These are phyloP conservation scores for Meiosimyza platycephala DNA, from an alignment of 2,888 invertebrate genomes.

Conservation along the genomic window DNA sequence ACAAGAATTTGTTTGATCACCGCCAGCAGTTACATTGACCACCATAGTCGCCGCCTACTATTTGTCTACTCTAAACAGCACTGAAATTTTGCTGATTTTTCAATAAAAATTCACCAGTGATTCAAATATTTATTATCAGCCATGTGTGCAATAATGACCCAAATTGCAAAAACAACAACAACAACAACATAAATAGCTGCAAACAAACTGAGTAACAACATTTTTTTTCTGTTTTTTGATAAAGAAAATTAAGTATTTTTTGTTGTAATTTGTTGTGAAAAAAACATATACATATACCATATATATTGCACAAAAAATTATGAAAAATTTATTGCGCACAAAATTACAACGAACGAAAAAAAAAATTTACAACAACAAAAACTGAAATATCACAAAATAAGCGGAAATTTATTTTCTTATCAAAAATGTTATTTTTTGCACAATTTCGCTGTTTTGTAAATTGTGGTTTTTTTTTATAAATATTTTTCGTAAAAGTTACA, in stretches of 20 bases:
- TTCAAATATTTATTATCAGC: conserved; percentile 18
- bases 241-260: conserved; percentile 38
- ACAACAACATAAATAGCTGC: background rate
- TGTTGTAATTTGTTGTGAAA: conserved; percentile 28
- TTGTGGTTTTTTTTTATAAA: background rate
- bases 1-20: too few relatives aligned
- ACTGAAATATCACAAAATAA: conserved; percentile 40
- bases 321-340: conserved; percentile 38
- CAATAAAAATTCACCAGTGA: background rate
- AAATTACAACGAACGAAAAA: conserved; percentile 37
- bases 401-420: conserved; percentile 41
- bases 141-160: conserved; percentile 48
- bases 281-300: conserved; percentile 32
- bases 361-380: conserved; percentile 38
- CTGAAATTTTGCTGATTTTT: background rate
- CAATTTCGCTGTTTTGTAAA: background rate
- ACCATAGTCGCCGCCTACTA: background rate
- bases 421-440: conserved; percentile 21
- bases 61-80: conserved; percentile 19
- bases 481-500: background rate
- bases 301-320: conserved; percentile 36
- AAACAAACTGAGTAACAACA: background rate
- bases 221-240: conserved; percentile 31
- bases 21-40: background rate
- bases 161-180: conserved; percentile 41